phyloP scores from a whole-genome alignment of 1,140 invertebrate species.

The Magallana gigas region DNA sequence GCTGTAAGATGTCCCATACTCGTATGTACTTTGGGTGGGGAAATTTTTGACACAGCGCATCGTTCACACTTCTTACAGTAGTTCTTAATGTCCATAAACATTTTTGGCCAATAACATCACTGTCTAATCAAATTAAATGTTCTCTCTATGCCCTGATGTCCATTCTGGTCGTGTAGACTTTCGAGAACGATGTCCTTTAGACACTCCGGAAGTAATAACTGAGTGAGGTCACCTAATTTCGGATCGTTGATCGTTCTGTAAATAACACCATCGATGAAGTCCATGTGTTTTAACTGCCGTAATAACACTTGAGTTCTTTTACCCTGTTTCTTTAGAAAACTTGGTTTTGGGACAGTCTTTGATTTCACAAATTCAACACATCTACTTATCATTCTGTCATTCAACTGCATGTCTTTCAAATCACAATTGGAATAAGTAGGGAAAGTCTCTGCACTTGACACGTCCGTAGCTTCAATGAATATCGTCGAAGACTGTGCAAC shows the following conservation, averaged over 20 bases:
- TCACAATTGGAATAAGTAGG: background rate
- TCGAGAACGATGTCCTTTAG: conserved; percentile 4
- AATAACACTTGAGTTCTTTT: conserved; percentile 37
- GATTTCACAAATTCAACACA: background rate
- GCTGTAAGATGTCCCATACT: too few species aligned
- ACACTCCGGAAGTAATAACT: conserved; percentile 24
- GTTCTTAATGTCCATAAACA: too few species aligned
- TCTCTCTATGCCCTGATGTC: conserved; percentile 47
- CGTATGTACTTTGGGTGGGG: too few species aligned
- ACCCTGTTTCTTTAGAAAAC: background rate
- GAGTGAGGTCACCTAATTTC: background rate
- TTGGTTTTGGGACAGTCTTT: background rate
- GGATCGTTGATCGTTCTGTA: conserved; percentile 6
- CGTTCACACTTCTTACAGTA: too few species aligned
- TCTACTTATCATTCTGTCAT: background rate
- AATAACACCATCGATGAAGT: conserved; percentile 27
- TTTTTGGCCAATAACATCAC: too few species aligned
- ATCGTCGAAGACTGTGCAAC: background rate
- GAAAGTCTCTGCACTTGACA: conserved; percentile 8
- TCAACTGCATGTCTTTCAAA: background rate
- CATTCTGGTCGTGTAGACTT: conserved; percentile 39
- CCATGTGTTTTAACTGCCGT: conserved; percentile 2
- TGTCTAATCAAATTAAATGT: too few species aligned
- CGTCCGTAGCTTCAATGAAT: background rate
- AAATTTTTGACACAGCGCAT: too few species aligned